Conservation (phyloP, 2,113 vertebrate genomes). For the Dicerorhinus sumatrensis region DNA sequence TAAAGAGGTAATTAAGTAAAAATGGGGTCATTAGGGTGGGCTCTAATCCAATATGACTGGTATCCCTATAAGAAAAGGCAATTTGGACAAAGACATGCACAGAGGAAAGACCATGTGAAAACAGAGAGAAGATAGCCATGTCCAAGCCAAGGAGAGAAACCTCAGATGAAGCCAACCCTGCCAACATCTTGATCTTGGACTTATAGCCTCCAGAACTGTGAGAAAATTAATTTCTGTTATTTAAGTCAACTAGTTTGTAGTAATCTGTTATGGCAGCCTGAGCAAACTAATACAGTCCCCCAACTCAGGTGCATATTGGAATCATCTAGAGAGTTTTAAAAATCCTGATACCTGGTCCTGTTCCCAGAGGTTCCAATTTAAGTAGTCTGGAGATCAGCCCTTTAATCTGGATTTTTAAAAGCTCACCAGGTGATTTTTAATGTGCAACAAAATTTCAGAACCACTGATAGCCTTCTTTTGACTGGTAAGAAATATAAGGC, state of each 20-base stretch:
- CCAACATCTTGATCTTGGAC: not conserved
- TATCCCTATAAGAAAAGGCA: not conserved
- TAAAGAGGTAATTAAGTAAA: not conserved
- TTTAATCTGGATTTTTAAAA: constrained; percentile 13
- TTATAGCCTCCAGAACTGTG: not conserved
- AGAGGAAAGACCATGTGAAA: not conserved
- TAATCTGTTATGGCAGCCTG: not conserved
- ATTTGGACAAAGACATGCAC: not conserved
- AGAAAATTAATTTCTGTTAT: not conserved
- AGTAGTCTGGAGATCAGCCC: not conserved
- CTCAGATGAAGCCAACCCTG: not conserved
- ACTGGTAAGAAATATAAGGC: constrained; percentile 14
- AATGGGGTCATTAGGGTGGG: not conserved
- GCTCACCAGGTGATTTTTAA: not conserved
- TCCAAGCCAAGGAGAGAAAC: not conserved
- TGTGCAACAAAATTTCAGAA: not conserved
- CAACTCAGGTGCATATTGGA: constrained; percentile 32
- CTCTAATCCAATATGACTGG: not conserved
- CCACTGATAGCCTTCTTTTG: not conserved
- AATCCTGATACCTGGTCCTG: not conserved
- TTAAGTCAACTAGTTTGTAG: not conserved
- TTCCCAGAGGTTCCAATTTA: not conserved
- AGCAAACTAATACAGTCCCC: not conserved
- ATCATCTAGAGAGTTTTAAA: not conserved
- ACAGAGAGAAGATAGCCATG: not conserved